phyloP scores from a whole-genome alignment of 2,888 invertebrate genomes.

The Ligdia adustata region DNA sequence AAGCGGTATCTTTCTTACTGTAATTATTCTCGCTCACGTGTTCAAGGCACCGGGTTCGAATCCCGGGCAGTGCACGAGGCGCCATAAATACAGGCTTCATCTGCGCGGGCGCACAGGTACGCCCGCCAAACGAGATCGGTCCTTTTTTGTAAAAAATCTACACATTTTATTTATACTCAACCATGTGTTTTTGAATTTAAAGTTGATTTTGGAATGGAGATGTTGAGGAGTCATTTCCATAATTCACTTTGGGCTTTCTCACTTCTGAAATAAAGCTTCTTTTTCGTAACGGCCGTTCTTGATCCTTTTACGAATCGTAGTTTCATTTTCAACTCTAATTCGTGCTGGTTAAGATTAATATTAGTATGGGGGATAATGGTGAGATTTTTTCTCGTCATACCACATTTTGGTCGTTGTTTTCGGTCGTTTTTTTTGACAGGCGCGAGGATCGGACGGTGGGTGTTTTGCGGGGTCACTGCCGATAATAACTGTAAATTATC shows the following conservation, averaged over 20 bases:
- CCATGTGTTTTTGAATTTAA: constrained; percentile 43
- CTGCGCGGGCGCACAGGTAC: constrained; percentile 79
- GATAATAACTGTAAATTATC: constrained; percentile 84
- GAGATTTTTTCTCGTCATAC: constrained; percentile 74
- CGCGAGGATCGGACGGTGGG: constrained; percentile 72
- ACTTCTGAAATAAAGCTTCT: constrained; percentile 80
- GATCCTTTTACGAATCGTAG: constrained; percentile 1
- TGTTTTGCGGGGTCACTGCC: constrained; percentile 82
- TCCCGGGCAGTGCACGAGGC: constrained; percentile 67
- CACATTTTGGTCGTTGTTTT: constrained; percentile 75
- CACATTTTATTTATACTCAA: constrained; percentile 44
- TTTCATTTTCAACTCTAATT: constrained; percentile 1
- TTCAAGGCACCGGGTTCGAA: constrained; percentile 40
- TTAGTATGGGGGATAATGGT: constrained; percentile 39
- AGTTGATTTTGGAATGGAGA: constrained; percentile 45
- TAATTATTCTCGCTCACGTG: constrained; percentile 32
- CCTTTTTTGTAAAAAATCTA: constrained; percentile 68
- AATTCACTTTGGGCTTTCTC: constrained; percentile 81
- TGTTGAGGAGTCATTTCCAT: constrained; percentile 59
- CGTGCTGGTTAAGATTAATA: constrained; percentile 43
- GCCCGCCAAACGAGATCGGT: constrained; percentile 81
- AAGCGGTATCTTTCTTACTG: constrained; percentile 22
- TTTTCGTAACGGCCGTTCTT: constrained; percentile 59
- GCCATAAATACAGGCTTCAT: constrained; percentile 82
- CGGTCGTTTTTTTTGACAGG: constrained; percentile 74